Conservation (phyloP, 2,888 invertebrate genomes). For the Galeopsomyia nigrocyanea region DNA sequence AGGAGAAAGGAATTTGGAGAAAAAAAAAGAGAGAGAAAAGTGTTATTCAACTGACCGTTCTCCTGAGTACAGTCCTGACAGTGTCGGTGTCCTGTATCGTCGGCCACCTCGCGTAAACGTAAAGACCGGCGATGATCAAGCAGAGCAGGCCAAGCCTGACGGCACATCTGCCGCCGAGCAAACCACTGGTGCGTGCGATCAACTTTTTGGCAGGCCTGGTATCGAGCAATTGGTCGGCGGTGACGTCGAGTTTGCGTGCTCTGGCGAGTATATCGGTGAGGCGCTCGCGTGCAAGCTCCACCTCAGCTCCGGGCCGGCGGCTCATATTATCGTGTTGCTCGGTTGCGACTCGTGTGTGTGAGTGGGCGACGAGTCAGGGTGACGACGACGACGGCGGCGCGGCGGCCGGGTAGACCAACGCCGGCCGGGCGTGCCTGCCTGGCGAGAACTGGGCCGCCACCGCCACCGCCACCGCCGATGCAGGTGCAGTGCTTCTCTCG, state of each 20-base stretch:
- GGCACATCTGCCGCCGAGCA: slow-evolving; percentile 52
- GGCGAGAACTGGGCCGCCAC: slow-evolving; percentile 4
- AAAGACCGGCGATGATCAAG: slow-evolving; percentile 38
- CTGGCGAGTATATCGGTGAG: slow-evolving; percentile 60
- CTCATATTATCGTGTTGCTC: not conserved
- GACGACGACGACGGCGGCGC: slow-evolving; percentile 11
- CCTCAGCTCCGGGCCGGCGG: slow-evolving; percentile 44
- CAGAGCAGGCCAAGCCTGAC: slow-evolving; percentile 29
- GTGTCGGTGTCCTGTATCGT: slow-evolving; percentile 63
- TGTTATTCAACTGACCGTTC: slow-evolving; percentile 56
- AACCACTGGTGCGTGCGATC: slow-evolving; percentile 59
- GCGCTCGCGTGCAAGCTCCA: slow-evolving; percentile 61
- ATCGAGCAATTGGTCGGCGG: slow-evolving; percentile 58
- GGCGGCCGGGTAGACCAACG: slow-evolving; percentile 13
- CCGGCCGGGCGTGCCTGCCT: slow-evolving; percentile 32
- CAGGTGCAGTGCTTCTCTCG: not conserved
- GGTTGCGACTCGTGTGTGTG: no score
- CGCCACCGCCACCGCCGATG: not conserved
- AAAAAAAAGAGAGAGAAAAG: not conserved
- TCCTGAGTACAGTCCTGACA: slow-evolving; percentile 62
- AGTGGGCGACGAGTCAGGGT: not conserved
- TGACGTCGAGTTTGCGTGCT: slow-evolving; percentile 60
- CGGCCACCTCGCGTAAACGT: slow-evolving; percentile 62
- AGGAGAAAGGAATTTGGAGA: not conserved
- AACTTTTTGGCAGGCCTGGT: slow-evolving; percentile 61